These are phyloP conservation scores for Zonitis immaculata DNA, from an alignment of 2,888 invertebrate genomes.

Conservation along the genomic window DNA sequence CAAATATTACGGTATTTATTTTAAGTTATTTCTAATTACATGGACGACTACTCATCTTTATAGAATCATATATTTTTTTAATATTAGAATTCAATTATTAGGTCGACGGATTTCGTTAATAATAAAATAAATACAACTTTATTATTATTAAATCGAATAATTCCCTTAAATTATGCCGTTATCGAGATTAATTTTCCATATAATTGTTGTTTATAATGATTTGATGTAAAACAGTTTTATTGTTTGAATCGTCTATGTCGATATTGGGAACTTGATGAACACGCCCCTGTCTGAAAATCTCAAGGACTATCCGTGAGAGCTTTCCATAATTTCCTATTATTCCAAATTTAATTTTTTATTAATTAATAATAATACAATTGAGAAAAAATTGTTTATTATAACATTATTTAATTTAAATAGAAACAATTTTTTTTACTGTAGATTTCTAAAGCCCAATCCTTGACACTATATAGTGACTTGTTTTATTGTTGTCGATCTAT, in stretches of 20 bases:
- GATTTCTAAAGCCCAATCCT: not conserved
- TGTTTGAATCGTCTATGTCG: not conserved
- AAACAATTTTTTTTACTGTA: not conserved
- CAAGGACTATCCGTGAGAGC: not conserved
- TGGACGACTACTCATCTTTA: constrained; percentile 5
- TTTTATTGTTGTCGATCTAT: not conserved
- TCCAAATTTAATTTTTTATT: too few species aligned
- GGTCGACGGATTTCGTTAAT: too few species aligned
- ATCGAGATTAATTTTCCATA: too few species aligned
- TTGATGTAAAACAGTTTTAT: not conserved
- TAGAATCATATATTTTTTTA: not conserved
- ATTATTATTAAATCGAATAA: too few species aligned
- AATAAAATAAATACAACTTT: too few species aligned
- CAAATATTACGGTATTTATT: constrained; percentile 14
- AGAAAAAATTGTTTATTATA: too few species aligned
- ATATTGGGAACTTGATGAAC: too few species aligned
- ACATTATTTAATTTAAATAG: not conserved
- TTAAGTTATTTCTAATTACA: constrained; percentile 15
- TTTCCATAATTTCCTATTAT: not conserved
- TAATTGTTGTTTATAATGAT: too few species aligned
- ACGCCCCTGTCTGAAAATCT: not conserved
- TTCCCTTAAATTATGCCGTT: too few species aligned
- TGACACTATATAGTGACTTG: not conserved
- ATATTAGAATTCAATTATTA: too few species aligned
- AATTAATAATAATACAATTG: too few species aligned